Evolutionary conservation across 2,888 invertebrate genomes (phyloP), one percentile per base, ranked within the genome.

Genomic region (Choreutis nemorana): DNA sequence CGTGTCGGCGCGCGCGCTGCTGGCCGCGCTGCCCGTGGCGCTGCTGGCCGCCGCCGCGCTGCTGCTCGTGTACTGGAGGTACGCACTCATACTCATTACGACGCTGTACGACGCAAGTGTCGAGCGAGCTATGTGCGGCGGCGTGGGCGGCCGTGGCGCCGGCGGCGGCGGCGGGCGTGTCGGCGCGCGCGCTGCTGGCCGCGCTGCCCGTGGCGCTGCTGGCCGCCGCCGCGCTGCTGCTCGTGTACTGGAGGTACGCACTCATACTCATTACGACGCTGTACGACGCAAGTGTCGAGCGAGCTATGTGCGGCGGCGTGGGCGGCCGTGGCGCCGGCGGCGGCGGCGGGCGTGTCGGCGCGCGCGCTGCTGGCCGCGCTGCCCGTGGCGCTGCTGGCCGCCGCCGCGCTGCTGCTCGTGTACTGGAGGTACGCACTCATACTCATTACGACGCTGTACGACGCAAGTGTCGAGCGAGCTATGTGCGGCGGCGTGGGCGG

Each of bases 391-490:
- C 35, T 75, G 36, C 39, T 68, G 6, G 66, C 60, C 1, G 59
- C 63, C 0, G 41, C 58, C 2, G 55, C 55, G 1, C 58, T 64
- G 1, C 71, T 63, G 1, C 41, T 72, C 3, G 32, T 71, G 1
- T 75, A 72, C 31, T 72, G 75, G 70, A 61, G 70, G 72, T 61
- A 22, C n/a, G n/a, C n/a, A n/a, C n/a, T n/a, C n/a, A n/a, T n/a
- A n/a, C n/a, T n/a, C n/a, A n/a, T n/a, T n/a, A n/a, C n/a, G n/a
- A n/a, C n/a, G n/a, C n/a, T n/a, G n/a, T n/a, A n/a, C n/a, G n/a
- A n/a, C n/a, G 22, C 14, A 63, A 42, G 61, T 78, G 11, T 73
- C 75, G 0, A 68, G 71, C 28, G 66, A 65, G 23, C 51, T 55
- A 53, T 75, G 75, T 29, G 44, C 50, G 2, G 63, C 56, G 0